A percentile compares a stretch with the other conserved stretches of the same genome.
These are phyloP conservation scores for Erpobdella octoculata DNA, from an alignment of 2,888 invertebrate genomes.

Conservation along the genomic window DNA sequence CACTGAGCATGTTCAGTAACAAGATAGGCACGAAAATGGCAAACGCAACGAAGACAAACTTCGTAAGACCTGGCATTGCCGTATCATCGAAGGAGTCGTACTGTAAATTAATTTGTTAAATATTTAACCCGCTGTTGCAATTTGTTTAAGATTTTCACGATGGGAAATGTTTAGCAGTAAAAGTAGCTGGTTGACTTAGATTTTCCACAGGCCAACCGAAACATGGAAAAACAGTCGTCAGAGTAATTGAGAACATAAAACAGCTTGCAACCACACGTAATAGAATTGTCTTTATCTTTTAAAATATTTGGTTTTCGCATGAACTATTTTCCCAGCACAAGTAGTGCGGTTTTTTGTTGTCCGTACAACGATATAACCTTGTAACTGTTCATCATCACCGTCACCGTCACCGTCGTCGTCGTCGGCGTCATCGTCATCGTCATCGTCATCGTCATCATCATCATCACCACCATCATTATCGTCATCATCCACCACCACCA, in stretches of 20 bases:
- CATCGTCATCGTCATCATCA: not conserved
- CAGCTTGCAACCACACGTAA: too few species aligned
- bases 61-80: conserved; percentile 81
- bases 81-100: conserved; percentile 83
- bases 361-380: not conserved
- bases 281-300: too few species aligned
- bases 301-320: too few species aligned
- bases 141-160: too few species aligned
- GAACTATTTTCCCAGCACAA: not conserved
- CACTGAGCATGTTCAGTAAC: conserved; percentile 91
- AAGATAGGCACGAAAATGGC: conserved; percentile 96
- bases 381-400: too few species aligned
- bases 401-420: too few species aligned
- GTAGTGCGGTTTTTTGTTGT: not conserved
- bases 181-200: not conserved
- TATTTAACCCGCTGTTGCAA: not conserved
- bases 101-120: conserved; percentile 57
- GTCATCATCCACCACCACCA: too few species aligned
- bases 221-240: too few species aligned
- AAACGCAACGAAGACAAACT: conserved; percentile 90
- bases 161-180: too few species aligned
- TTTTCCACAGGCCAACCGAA: not conserved
- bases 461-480: conserved; percentile 10
- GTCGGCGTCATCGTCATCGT: conserved; percentile 1
- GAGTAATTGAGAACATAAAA: too few species aligned